Percentiles rank a stretch among this genome's conserved stretches.
These are phyloP conservation scores for Antechinus stuartii DNA, from an alignment of 2,113 vertebrate genomes.

Conservation along the genomic window DNA sequence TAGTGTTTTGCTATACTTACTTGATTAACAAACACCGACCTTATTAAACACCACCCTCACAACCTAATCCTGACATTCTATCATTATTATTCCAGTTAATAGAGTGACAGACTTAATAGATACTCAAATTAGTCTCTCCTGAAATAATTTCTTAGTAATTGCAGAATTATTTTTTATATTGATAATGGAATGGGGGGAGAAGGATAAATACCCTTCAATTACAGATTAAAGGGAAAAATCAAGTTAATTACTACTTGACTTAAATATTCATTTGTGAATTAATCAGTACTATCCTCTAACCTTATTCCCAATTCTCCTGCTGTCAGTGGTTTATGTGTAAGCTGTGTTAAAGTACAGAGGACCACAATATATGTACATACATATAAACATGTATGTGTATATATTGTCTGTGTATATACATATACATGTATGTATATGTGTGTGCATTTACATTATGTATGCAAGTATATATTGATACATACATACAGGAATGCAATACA, in stretches of 20 bases:
- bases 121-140: constrained; percentile 75
- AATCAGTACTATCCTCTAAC: constrained; percentile 33
- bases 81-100: constrained; percentile 58
- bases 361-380: not conserved
- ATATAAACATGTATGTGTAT: not conserved
- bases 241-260: constrained; percentile 81
- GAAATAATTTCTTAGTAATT: constrained; percentile 81
- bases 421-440: too few relatives aligned
- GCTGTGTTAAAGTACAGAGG: not conserved
- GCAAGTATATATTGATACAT: too few relatives aligned
- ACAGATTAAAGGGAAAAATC: constrained; percentile 72
- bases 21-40: constrained; percentile 68
- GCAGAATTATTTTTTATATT: constrained; percentile 83
- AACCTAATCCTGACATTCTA: constrained; percentile 54
- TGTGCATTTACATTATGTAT: too few relatives aligned
- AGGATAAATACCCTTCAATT: constrained; percentile 74
- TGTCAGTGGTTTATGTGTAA: not conserved
- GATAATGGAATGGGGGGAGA: constrained; percentile 38
- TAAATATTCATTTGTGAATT: constrained; percentile 80
- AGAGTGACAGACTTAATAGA: constrained; percentile 64
- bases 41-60: constrained; percentile 58
- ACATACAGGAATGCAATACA: too few relatives aligned
- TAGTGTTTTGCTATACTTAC: constrained; percentile 37
- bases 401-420: too few relatives aligned
- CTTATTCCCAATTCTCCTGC: not conserved